phyloP scores from a whole-genome alignment of 1,140 invertebrate species.

The Hyles vespertilio region DNA sequence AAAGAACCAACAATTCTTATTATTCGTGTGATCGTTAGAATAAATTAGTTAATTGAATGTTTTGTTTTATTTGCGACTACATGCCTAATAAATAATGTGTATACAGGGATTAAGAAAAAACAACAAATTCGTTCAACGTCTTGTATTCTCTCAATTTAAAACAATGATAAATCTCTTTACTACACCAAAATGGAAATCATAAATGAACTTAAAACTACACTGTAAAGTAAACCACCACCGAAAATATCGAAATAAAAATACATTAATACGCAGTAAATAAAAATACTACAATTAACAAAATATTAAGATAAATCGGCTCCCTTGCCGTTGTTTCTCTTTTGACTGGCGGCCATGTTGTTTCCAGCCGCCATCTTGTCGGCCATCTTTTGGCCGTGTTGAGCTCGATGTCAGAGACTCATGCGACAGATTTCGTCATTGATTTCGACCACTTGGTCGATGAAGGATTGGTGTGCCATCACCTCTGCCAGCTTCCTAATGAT shows the following conservation, averaged over 20 bases:
- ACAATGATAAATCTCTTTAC: too few relatives aligned
- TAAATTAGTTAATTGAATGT: slow-evolving; percentile 23
- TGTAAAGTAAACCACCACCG: neutral
- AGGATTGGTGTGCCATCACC: slow-evolving; percentile 82
- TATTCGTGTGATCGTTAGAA: slow-evolving; percentile 42
- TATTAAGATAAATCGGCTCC: slow-evolving; percentile 22
- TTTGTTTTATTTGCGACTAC: slow-evolving; percentile 15
- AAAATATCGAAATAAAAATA: neutral
- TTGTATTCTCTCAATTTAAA: too few relatives aligned
- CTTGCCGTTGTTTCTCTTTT: slow-evolving; percentile 7
- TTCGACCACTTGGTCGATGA: slow-evolving; percentile 82
- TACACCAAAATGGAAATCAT: neutral
- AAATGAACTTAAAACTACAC: slow-evolving; percentile 17
- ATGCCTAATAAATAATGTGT: neutral
- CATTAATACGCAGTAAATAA: neutral
- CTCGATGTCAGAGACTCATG: slow-evolving; percentile 47
- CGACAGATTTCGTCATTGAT: slow-evolving; percentile 86
- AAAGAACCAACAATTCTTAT: slow-evolving; percentile 34
- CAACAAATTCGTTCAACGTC: neutral
- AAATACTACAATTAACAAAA: slow-evolving; percentile 11
- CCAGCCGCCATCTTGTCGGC: slow-evolving; percentile 39
- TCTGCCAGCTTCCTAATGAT: slow-evolving; percentile 80
- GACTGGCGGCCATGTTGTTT: slow-evolving; percentile 16
- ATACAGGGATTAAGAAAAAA: neutral
- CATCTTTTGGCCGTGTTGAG: slow-evolving; percentile 29